Evolutionary conservation across 2,113 vertebrate genomes (phyloP).

Genomic region (Litocranius walleri): DNA sequence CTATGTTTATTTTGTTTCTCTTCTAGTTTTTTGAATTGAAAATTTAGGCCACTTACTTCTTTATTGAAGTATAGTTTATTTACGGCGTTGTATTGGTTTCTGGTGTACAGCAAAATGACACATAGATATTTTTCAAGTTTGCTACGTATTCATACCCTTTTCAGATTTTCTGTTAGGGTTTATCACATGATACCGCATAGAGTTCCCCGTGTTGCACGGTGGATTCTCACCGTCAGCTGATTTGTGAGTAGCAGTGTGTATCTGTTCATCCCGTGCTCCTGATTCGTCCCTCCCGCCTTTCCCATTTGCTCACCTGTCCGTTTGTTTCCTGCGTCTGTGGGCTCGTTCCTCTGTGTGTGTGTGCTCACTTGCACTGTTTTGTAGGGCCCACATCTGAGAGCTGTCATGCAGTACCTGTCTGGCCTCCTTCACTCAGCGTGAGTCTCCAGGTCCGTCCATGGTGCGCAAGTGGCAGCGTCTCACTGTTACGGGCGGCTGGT

Average conservation of each 20-base stretch:
- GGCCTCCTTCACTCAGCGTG: background rate
- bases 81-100: background rate
- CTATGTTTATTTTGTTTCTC: background rate
- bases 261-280: background rate
- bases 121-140: background rate
- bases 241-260: fast-evolving
- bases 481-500: background rate
- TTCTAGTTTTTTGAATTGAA: background rate
- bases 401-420: fast-evolving
- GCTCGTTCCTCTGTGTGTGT: background rate
- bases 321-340: background rate
- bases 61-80: background rate
- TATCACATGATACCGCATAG: background rate
- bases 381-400: background rate
- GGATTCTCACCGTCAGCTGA: background rate
- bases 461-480: fast-evolving
- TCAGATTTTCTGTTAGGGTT: background rate
- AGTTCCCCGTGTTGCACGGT: background rate
- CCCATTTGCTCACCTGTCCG: background rate
- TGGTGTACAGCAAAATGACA: background rate
- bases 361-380: fast-evolving
- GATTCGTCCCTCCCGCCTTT: background rate
- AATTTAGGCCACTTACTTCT: background rate
- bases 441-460: background rate
- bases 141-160: background rate